Conservation (phyloP, 2,113 vertebrate species). For the Grus americana region DNA sequence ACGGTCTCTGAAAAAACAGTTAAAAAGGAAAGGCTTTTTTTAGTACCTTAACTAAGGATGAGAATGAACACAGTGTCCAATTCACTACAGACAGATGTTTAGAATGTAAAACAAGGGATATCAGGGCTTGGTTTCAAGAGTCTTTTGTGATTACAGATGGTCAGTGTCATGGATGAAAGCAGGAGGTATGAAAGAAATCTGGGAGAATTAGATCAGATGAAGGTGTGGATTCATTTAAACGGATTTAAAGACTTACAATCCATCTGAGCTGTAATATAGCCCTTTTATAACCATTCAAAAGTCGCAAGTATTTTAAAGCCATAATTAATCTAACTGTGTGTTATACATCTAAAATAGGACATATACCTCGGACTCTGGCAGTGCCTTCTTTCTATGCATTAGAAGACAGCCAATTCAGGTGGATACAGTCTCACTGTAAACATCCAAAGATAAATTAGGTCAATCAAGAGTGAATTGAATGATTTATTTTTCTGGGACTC, state of each 20-base stretch:
- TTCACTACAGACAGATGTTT: not conserved
- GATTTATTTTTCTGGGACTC: not conserved
- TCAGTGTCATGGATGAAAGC: not conserved
- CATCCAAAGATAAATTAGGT: not conserved
- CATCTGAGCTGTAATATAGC: not conserved
- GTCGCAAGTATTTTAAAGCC: not conserved
- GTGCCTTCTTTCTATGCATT: not conserved
- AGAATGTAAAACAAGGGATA: not conserved
- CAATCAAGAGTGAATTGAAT: not conserved
- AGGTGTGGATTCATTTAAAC: not conserved
- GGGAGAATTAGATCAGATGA: not conserved
- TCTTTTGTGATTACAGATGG: not conserved
- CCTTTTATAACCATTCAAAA: not conserved
- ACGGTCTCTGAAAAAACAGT: slow-evolving; percentile 16
- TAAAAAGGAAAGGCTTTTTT: not conserved
- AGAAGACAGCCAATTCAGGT: not conserved
- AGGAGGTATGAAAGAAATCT: not conserved
- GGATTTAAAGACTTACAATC: not conserved
- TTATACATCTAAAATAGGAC: not conserved
- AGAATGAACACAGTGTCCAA: not conserved
- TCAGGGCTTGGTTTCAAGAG: not conserved
- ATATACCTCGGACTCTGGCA: not conserved
- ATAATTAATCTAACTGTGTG: not conserved
- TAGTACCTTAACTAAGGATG: not conserved
- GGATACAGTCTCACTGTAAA: not conserved